Evolutionary conservation across 2,888 invertebrate genomes (phyloP).

Genomic region (Nebria brevicollis): DNA sequence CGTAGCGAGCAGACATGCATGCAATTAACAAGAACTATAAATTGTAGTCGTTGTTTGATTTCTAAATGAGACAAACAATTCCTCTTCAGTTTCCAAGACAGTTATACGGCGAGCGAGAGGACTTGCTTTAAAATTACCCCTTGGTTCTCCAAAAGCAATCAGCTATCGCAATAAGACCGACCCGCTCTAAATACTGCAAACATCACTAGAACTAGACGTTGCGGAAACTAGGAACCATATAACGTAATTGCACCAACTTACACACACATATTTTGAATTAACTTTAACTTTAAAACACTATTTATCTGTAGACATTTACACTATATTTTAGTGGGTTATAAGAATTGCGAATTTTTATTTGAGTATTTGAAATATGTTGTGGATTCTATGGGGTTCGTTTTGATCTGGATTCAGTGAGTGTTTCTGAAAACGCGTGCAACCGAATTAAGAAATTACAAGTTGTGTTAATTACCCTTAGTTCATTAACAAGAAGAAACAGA

Average conservation of each 20-base stretch:
- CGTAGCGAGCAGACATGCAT: slow-evolving; percentile 49
- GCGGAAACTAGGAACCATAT: too few relatives aligned
- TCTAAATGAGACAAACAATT: slow-evolving; percentile 59
- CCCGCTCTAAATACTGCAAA: slow-evolving; percentile 10
- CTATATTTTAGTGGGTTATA: too few relatives aligned
- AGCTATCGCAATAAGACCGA: slow-evolving; percentile 33
- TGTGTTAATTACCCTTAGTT: slow-evolving; percentile 47
- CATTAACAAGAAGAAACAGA: slow-evolving; percentile 37
- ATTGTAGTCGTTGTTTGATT: slow-evolving; percentile 59
- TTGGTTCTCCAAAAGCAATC: slow-evolving; percentile 27
- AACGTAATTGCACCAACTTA: too few relatives aligned
- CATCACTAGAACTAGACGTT: neutral
- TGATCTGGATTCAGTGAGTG: neutral
- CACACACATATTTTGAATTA: too few relatives aligned
- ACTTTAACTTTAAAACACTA: too few relatives aligned
- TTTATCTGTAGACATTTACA: too few relatives aligned
- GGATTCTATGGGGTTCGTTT: neutral
- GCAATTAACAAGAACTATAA: slow-evolving; percentile 56
- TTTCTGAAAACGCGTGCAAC: slow-evolving; percentile 12
- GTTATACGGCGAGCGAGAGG: slow-evolving; percentile 17
- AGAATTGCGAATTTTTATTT: too few relatives aligned
- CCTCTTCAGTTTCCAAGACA: slow-evolving; percentile 32
- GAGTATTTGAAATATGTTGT: neutral
- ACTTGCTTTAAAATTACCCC: slow-evolving; percentile 22
- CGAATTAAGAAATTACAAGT: slow-evolving; percentile 45